A percentile compares a stretch with the other conserved stretches of the same genome.
phyloP scores from a whole-genome alignment of 2,888 invertebrate genomes.

The Vesta saturnalis region DNA sequence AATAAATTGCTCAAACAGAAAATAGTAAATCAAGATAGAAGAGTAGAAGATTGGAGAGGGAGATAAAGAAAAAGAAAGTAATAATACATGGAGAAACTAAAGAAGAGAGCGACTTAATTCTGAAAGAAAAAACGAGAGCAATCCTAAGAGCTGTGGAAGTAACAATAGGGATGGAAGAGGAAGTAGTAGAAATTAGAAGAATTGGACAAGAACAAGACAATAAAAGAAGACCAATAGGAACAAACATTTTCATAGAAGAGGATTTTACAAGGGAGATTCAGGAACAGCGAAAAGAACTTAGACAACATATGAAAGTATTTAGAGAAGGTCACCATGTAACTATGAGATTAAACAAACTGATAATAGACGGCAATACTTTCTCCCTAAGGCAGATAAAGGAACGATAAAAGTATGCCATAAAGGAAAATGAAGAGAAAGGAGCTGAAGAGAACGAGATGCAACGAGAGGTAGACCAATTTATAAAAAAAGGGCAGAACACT shows the following conservation, averaged over 20 bases:
- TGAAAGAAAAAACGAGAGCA: slow-evolving; percentile 13
- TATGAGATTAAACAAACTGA: background rate
- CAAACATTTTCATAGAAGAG: too few species aligned
- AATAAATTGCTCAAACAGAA: slow-evolving; percentile 9
- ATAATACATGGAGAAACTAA: background rate
- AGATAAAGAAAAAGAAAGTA: slow-evolving; percentile 3
- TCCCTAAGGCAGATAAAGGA: background rate
- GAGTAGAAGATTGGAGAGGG: too few species aligned
- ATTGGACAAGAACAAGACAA: too few species aligned
- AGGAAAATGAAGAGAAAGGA: too few species aligned
- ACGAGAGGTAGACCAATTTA: background rate
- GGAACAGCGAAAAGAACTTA: background rate
- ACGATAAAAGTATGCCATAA: background rate
- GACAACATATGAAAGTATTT: slow-evolving; percentile 6
- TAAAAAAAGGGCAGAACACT: slow-evolving; percentile 14
- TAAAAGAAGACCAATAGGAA: too few species aligned
- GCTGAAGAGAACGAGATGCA: too few species aligned
- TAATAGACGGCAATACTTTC: too few species aligned
- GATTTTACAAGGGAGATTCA: too few species aligned
- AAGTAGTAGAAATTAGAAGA: too few species aligned
- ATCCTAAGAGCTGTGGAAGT: slow-evolving; percentile 1
- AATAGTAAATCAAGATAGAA: slow-evolving; percentile 9
- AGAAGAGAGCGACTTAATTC: slow-evolving; percentile 5
- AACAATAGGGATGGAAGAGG: too few species aligned
- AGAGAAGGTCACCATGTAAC: background rate